Evolutionary conservation across 1,140 invertebrate genomes (phyloP).

Genomic region (Neodiprion lecontei): DNA sequence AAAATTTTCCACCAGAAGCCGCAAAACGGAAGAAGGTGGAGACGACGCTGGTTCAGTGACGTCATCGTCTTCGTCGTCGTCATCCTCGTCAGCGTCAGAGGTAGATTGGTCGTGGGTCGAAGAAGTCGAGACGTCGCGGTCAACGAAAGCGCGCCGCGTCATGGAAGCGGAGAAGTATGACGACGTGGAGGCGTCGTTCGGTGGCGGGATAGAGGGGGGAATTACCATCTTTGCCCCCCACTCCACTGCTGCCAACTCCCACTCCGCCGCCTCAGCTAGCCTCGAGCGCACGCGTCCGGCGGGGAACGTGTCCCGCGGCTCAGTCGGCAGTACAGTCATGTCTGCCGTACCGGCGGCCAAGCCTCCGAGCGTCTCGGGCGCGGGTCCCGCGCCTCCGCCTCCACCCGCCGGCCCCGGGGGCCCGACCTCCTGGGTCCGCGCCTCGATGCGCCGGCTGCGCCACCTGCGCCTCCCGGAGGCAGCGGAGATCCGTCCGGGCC

Average conservation of each 20-base stretch:
- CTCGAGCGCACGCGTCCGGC: conserved; percentile 30
- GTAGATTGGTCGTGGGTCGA: conserved; percentile 61
- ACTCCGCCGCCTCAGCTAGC: conserved; percentile 18
- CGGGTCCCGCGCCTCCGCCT: conserved; percentile 24
- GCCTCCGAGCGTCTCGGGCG: conserved; percentile 32
- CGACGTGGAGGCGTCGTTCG: not conserved
- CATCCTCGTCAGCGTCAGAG: conserved; percentile 48
- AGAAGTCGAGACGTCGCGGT: conserved; percentile 45
- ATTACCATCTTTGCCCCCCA: not conserved
- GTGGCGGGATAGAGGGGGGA: not conserved
- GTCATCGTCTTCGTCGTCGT: conserved; percentile 16
- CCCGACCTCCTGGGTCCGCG: conserved; percentile 51
- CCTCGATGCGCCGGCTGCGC: conserved; percentile 55
- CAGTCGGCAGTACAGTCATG: conserved; percentile 52
- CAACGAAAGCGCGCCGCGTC: conserved; percentile 11
- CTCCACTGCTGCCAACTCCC: conserved; percentile 28
- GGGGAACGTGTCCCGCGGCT: conserved; percentile 17
- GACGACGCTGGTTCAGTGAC: not conserved
- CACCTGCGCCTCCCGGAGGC: conserved; percentile 52
- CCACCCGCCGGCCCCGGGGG: conserved; percentile 22
- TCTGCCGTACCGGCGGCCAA: conserved; percentile 55
- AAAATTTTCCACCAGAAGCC: too few relatives aligned
- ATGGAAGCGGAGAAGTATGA: conserved; percentile 14
- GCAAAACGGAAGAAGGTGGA: too few relatives aligned
- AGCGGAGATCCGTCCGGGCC: conserved; percentile 16